These are phyloP conservation scores for Rhingia rostrata DNA, from an alignment of 2,888 invertebrate genomes.

Conservation along the genomic window DNA sequence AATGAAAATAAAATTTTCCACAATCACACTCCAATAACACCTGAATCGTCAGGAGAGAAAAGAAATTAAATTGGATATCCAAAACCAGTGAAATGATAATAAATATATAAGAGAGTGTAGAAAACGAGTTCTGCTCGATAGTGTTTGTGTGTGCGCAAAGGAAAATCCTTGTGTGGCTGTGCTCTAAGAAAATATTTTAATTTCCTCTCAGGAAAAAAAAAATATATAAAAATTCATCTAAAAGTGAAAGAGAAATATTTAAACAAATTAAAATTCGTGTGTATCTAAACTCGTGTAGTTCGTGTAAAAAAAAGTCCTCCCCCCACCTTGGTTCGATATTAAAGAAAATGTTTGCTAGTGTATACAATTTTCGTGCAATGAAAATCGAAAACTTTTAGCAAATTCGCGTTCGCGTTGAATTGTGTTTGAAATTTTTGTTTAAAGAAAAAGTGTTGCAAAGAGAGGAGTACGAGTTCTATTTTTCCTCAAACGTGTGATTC, in stretches of 20 bases:
- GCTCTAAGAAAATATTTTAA: slow-evolving; percentile 61
- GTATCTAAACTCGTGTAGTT: slow-evolving; percentile 6
- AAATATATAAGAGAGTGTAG: slow-evolving; percentile 61
- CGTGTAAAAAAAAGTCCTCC: slow-evolving; percentile 44
- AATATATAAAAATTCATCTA: not conserved
- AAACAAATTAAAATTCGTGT: slow-evolving; percentile 19
- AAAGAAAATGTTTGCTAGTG: slow-evolving; percentile 51
- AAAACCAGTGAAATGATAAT: slow-evolving; percentile 74
- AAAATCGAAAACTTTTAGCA: slow-evolving; percentile 62
- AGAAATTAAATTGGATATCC: slow-evolving; percentile 63
- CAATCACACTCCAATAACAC: slow-evolving; percentile 43
- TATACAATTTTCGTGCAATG: slow-evolving; percentile 56
- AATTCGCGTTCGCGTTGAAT: slow-evolving; percentile 45
- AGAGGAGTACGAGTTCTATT: not conserved
- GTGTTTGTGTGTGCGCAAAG: slow-evolving; percentile 77
- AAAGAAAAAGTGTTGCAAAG: slow-evolving; percentile 2
- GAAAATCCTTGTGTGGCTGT: slow-evolving; percentile 69
- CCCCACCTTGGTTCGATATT: slow-evolving; percentile 17
- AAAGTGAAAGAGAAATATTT: slow-evolving; percentile 18
- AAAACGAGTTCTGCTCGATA: slow-evolving; percentile 82
- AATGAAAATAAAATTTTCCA: slow-evolving; percentile 11
- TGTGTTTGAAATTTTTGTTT: slow-evolving; percentile 10
- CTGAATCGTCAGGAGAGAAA: slow-evolving; percentile 27
- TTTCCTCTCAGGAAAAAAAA: slow-evolving; percentile 34
- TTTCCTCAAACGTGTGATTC: slow-evolving; percentile 5